Base-by-base conservation (phyloP, 1,140 invertebrate species). In the Ceratina japonica region DNA sequence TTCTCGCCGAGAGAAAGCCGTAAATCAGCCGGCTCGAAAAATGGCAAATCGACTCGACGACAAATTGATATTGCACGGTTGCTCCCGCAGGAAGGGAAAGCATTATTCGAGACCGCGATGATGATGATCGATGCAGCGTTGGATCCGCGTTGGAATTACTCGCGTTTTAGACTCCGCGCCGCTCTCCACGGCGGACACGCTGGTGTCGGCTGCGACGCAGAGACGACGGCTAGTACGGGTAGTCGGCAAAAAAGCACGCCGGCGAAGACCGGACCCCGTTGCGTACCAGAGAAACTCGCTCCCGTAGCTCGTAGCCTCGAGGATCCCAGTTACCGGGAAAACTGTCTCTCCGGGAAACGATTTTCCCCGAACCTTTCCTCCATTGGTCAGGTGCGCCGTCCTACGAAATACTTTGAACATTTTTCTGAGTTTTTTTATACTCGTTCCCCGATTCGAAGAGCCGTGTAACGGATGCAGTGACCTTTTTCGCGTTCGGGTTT, bases 301-400 rank as follows among this genome's bases (percentile, higher is more conserved):
- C 58, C 63, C 37, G 52, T 4, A 44, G 73, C 74, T 71, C 52
- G 73, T 56, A 59, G 51, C 31, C 64, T 74, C 54, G 69, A 76
- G 80, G 63, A 85, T 82, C 80, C 59, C 61, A 63, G 64, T 86
- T 86, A 75, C 65, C 56, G 72, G 64, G 83, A 86, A 79, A 81
- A n/a, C 75, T 71, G 37, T 64, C 49, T 80, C 24, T 82, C 76
- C 62, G 71, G 75, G 59, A 85, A 85, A 82, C 64, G 15, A 13
- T 58, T 65, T 74, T 73, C 76, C 70, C 1, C 24, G 75, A 72
- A 77, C 12, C 0, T 49, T 3, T 20, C 51, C 4, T 68, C 2
- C 3, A 31, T 13, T 18, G 24, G 3, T 0, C 16, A 10, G 8
- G 2, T 3, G 16, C 18, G 3, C 3, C 4, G 3, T 7, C 20